Base-by-base conservation (phyloP, 1,140 invertebrate genomes). In the Zeugodacus cucurbitae region DNA sequence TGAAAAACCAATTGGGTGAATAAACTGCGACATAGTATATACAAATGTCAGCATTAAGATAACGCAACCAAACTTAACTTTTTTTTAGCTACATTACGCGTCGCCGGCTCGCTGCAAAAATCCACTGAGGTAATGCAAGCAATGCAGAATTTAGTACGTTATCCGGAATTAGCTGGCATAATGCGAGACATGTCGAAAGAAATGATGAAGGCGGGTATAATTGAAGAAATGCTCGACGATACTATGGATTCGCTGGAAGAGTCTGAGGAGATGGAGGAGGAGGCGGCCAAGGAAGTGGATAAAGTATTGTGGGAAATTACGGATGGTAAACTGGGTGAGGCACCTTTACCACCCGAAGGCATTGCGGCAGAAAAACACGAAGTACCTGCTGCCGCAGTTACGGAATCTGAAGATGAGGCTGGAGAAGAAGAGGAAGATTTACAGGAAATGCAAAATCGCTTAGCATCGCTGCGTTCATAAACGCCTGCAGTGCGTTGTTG, bases 121-220 rank as follows among this genome's bases (percentile, higher is more conserved):
- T 99, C 98, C 48, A 98, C 98, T 11, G 98, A 99, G 94, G 95
- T 96, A 2, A 99, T 99, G 99, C 97, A 98, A 94, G 97, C 97
- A 1, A 99, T 99, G 98, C 98, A 99, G 91, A 95, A 96, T 54
- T 94, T 99, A 11, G 94, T 99, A 0, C 96, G 96, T 90, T 95
- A 99, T 7, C 98, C 98, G 0, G 98, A 99, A 94, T 96, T 99
- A 29, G 97, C 98, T 3, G 96, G 96, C 26, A 99, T 98, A 0
- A 99, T 99, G 99, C 96, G 98, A 91, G 99, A 99, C 90, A 95
- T 99, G 94, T 99, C 98, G 0, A 99, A 98, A 94, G 99, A 99
- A 95, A 99, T 99, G 98, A 99, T 99, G 97, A 98, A 97, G 94
- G 98, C 98, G 8, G 98, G 99, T n/a, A 99, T 99, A 70, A 98